A percentile compares a stretch with the other conserved stretches of the same genome.
Conservation (phyloP, 2,113 vertebrate genomes). For the Tonatia bakeri region DNA sequence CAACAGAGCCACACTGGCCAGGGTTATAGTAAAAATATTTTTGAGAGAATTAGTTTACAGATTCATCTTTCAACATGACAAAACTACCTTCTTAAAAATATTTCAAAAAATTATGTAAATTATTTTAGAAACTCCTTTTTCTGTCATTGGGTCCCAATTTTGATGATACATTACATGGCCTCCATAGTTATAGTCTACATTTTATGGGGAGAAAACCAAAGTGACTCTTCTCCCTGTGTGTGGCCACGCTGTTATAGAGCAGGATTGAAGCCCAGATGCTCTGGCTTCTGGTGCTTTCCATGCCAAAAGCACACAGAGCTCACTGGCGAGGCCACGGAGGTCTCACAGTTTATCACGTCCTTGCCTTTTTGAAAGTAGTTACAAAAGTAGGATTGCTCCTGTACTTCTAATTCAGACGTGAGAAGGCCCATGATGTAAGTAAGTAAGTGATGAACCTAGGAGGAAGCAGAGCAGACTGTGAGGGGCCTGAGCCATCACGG, state of each 20-base stretch:
- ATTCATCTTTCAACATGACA: neutral
- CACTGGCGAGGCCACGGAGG: neutral
- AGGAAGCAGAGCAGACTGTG: neutral
- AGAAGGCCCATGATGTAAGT: neutral
- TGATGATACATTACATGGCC: neutral
- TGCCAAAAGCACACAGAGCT: neutral
- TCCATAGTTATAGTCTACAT: neutral
- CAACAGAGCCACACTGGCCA: too few species aligned
- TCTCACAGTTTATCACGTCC: neutral
- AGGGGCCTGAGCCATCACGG: neutral
- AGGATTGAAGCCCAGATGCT: neutral
- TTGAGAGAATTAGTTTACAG: neutral
- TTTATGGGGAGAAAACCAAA: neutral
- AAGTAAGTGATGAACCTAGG: neutral
- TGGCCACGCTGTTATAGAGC: neutral
- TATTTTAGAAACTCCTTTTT: neutral
- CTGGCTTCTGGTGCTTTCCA: neutral
- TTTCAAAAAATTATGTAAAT: neutral
- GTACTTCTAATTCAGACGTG: neutral
- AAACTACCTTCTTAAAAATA: conserved; percentile 6
- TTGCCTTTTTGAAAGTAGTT: neutral
- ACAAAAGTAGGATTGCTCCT: neutral
- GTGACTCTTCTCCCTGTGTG: neutral
- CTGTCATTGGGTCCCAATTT: neutral
- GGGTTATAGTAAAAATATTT: neutral